Percentiles rank a stretch among this genome's conserved stretches.
These are phyloP conservation scores for Rattus rattus DNA, from an alignment of 2,113 vertebrate species.

Conservation along the genomic window DNA sequence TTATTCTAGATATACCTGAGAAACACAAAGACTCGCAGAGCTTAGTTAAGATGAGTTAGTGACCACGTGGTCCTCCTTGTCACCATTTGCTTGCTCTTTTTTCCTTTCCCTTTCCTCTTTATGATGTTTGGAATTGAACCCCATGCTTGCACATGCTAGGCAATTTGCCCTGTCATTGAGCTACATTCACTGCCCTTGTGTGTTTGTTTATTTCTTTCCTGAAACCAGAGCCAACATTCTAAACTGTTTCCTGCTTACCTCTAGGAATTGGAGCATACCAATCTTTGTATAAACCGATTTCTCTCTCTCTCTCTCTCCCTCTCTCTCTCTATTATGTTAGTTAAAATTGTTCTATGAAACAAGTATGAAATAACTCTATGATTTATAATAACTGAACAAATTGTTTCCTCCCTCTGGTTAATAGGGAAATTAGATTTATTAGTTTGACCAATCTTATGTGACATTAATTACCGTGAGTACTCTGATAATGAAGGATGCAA, in stretches of 20 bases:
- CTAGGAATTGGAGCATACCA: slow-evolving; percentile 29
- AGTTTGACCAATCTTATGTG: background rate
- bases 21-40: slow-evolving; percentile 46
- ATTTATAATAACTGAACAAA: slow-evolving; percentile 15
- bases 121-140: background rate
- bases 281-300: slow-evolving; percentile 50
- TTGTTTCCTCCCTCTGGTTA: background rate
- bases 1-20: slow-evolving; percentile 38
- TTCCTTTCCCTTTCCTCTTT: background rate
- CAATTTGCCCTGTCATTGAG: background rate
- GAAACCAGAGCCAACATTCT: slow-evolving; percentile 38
- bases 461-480: background rate
- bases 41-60: slow-evolving; percentile 19
- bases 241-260: slow-evolving; percentile 48
- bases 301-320: background rate
- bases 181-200: background rate
- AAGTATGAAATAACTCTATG: background rate
- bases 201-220: background rate
- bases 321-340: slow-evolving; percentile 35
- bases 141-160: background rate
- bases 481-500: background rate
- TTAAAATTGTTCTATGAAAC: slow-evolving; percentile 52
- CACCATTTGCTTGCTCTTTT: background rate
- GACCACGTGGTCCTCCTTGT: background rate
- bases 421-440: background rate